Evolutionary conservation across 2,797 vertebrate species (phyloP), one percentile per base, ranked within the genome.

Genomic region (Mus caroli): DNA sequence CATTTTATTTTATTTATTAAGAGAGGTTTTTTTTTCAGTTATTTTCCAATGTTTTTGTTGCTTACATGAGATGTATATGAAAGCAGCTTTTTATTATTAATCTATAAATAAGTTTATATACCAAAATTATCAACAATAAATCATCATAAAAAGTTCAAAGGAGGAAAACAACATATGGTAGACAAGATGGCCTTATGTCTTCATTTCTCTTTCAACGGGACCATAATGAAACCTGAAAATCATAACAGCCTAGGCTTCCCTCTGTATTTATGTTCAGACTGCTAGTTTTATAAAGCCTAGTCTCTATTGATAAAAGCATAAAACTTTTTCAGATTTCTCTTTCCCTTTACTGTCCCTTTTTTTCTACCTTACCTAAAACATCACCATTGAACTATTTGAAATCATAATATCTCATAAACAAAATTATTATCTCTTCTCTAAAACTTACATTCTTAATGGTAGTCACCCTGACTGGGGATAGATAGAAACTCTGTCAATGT

Each of bases 351-450:
- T 78, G 71, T 31, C n/a, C 80, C 34, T 37, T n/a, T 40, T 80
- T 22, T 71, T 31, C 69, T 92, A 69, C 28, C 54, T 62, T 56
- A 69, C 60, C 56, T 91, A 77, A 95, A 83, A 71, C 28, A 71
- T 92, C 86, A 89, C 34, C 14, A 79, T 83, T 88, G 93, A 96
- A 62, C 19, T 54, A 26, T 96, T 31, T 79, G 85, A 75, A 96
- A 95, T 92, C 94, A 96, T 64, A 56, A 96, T 64, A 56, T 82
- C 71, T 89, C 34, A 50, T 94, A 93, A 93, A 88, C 40, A 84
- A 95, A 93, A 43, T 43, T 9, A 37, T 60, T 28, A 34, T 62
- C 31, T 46, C 15, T 77, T 50, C 22, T 91, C 62, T 46, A n/a
- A 34, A n/a, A 14, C 11, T 86, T 69, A 64, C 50, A 34, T 54